Evolutionary conservation across 2,797 vertebrate genomes (phyloP).

Genomic region (Lacerta viridis): DNA sequence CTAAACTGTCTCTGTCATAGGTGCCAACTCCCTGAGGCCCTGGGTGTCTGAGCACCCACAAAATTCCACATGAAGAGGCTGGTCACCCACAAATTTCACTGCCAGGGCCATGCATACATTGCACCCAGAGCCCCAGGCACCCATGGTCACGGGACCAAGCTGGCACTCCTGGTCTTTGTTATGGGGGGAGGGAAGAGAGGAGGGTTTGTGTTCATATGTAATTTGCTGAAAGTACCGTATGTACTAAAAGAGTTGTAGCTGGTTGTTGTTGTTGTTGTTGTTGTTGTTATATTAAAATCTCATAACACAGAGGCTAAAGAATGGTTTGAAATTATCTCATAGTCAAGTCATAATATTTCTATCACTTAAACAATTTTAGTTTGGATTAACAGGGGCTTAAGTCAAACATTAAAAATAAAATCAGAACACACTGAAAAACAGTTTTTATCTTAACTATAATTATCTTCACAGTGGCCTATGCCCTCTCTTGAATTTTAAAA

Average conservation of each 20-base stretch:
- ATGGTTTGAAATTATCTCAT: constrained; percentile 38
- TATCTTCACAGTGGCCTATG: constrained; percentile 78
- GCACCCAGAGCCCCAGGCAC: no score
- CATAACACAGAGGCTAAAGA: constrained; percentile 41
- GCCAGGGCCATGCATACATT: no score
- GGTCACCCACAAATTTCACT: no score
- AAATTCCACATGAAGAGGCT: no score
- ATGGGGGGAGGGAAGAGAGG: no score
- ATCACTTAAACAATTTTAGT: constrained; percentile 56
- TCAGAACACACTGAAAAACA: constrained; percentile 75
- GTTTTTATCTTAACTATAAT: constrained; percentile 81
- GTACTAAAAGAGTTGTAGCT: not conserved
- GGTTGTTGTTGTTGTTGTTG: not conserved
- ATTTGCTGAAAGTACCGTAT: not conserved
- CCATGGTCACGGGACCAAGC: no score
- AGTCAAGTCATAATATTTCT: constrained; percentile 50
- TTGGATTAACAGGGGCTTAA: constrained; percentile 75
- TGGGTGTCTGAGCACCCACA: not conserved
- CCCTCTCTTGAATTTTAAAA: constrained; percentile 80
- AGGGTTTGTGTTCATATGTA: not conserved
- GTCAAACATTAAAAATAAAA: constrained; percentile 74
- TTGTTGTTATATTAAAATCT: not conserved
- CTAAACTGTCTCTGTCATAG: no score
- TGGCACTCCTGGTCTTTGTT: no score
- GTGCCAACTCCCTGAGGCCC: no score